A percentile compares a stretch with the other conserved stretches of the same genome.
Conservation (phyloP, 2,888 invertebrate genomes). For the Callinectes sapidus region DNA sequence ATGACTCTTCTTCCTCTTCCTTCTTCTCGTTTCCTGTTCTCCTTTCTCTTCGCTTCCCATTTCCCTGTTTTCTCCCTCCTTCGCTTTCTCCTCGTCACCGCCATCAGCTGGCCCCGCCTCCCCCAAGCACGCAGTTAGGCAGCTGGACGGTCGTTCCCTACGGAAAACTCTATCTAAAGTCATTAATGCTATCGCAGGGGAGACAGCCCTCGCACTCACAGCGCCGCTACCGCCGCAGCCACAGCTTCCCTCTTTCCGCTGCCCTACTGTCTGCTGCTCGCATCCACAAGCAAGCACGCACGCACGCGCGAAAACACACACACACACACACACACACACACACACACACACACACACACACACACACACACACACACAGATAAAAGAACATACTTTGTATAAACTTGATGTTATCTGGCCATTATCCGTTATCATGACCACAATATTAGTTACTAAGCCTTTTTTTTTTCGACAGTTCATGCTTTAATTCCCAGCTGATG, state of each 20-base stretch:
- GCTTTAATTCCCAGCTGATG: not conserved
- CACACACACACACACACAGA: not conserved
- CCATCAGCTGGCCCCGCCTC: not conserved
- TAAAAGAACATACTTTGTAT: not conserved
- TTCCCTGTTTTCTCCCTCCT: not conserved
- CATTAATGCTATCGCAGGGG: conserved; percentile 24
- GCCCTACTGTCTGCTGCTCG: not conserved
- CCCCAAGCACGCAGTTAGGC: conserved; percentile 11
- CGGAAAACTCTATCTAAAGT: conserved; percentile 11
- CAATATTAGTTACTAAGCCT: not conserved
- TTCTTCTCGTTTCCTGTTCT: not conserved
- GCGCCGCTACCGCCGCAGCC: not conserved
- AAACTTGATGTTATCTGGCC: not conserved
- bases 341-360: not conserved
- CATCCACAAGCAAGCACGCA: no score
- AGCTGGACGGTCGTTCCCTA: conserved; percentile 16
- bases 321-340: not conserved
- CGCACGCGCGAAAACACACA: no score
- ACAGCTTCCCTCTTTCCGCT: not conserved
- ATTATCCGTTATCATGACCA: not conserved
- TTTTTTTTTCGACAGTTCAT: not conserved
- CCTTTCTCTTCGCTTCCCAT: not conserved
- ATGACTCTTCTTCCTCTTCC: not conserved
- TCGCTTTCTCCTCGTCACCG: not conserved
- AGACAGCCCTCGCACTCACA: not conserved